Evolutionary conservation across 2,888 invertebrate species (phyloP).

Genomic region (Pachliopta kotzebuea): DNA sequence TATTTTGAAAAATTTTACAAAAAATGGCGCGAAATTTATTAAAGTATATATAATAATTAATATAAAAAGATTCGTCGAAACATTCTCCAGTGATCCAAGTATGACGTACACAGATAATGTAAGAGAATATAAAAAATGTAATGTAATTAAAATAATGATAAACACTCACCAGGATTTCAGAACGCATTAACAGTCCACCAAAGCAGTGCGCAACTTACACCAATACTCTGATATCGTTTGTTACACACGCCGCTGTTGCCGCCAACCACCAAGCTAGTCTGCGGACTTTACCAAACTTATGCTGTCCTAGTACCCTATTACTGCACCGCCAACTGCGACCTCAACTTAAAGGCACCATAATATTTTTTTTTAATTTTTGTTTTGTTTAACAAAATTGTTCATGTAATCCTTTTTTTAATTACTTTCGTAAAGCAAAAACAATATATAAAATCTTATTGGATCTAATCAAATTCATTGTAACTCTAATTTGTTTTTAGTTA

Average conservation of each 20-base stretch:
- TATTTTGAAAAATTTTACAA: neutral
- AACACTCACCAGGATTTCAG: constrained; percentile 76
- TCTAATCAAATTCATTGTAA: too few species aligned
- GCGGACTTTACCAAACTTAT: constrained; percentile 76
- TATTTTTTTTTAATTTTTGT: too few species aligned
- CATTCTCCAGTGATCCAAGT: constrained; percentile 20
- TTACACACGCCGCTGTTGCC: constrained; percentile 72
- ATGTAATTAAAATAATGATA: constrained; percentile 70
- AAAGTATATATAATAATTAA: constrained; percentile 5
- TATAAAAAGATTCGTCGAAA: constrained; percentile 23
- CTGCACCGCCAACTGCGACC: constrained; percentile 59
- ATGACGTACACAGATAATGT: constrained; percentile 36
- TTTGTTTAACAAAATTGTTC: too few species aligned
- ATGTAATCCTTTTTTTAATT: too few species aligned
- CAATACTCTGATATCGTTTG: constrained; percentile 54
- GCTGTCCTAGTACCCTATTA: constrained; percentile 73
- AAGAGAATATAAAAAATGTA: constrained; percentile 30
- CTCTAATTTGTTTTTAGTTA: too few species aligned
- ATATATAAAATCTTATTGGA: too few species aligned
- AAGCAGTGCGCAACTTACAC: constrained; percentile 79
- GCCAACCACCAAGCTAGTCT: constrained; percentile 75
- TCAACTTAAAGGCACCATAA: constrained; percentile 42
- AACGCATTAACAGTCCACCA: constrained; percentile 79
- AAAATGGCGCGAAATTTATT: constrained; percentile 6
- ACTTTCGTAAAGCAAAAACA: too few species aligned